These are phyloP conservation scores for Alosa alosa DNA, from an alignment of 2,113 vertebrate species.

Conservation along the genomic window DNA sequence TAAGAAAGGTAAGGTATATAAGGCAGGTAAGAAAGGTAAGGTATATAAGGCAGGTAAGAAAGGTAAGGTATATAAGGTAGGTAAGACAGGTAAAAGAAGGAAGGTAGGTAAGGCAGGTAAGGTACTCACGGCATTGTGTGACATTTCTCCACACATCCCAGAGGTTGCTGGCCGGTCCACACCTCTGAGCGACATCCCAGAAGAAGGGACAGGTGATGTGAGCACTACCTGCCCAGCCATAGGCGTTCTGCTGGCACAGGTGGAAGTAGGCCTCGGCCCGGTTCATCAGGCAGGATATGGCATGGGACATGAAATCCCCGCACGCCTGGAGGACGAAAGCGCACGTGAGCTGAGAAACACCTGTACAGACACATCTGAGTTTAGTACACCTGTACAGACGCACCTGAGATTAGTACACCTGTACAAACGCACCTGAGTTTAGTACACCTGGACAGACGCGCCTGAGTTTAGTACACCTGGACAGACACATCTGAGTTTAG, in stretches of 20 bases:
- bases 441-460: no score
- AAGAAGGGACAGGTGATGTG: conserved; percentile 56
- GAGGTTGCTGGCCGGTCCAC: neutral
- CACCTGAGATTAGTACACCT: no score
- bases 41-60: no score
- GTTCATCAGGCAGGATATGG: conserved; percentile 37
- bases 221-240: conserved; percentile 16
- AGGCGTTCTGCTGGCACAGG: conserved; percentile 51
- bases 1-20: no score
- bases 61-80: neutral
- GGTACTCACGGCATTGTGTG: conserved; percentile 56
- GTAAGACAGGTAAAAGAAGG: no score
- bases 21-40: no score
- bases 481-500: no score
- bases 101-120: neutral
- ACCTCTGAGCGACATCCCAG: conserved; percentile 47
- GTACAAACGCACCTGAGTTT: no score
- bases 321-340: conserved; percentile 51
- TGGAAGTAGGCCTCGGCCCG: neutral
- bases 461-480: no score
- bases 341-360: neutral
- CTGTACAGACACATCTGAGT: neutral
- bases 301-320: conserved; percentile 3
- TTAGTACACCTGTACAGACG: no score
- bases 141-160: conserved; percentile 41